A percentile compares a stretch with the other conserved stretches of the same genome.
Evolutionary conservation across 2,797 vertebrate genomes (phyloP).

Genomic region (Enteromius unitaeniatus): DNA sequence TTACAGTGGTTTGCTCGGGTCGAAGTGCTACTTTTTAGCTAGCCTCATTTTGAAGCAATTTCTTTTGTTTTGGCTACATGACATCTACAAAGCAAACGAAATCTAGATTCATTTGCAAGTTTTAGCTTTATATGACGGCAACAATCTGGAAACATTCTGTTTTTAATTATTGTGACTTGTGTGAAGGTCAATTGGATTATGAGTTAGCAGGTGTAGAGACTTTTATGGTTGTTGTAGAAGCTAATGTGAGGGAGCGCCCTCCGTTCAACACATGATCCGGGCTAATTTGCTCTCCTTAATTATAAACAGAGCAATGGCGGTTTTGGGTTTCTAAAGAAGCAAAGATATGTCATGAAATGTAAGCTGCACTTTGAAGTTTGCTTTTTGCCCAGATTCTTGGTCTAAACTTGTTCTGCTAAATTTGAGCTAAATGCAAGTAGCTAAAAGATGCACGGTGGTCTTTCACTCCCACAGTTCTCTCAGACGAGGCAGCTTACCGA

Average conservation of each 20-base stretch:
- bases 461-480: constrained; percentile 23
- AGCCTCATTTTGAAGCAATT: background rate
- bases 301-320: constrained; percentile 41
- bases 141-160: background rate
- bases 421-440: constrained; percentile 26
- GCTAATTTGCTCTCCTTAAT: constrained; percentile 34
- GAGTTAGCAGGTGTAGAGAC: constrained; percentile 10
- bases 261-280: constrained; percentile 1
- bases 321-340: constrained; percentile 24
- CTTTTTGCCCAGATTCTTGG: background rate
- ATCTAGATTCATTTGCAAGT: background rate
- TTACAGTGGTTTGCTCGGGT: background rate
- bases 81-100: background rate
- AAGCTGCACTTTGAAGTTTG: constrained; percentile 29
- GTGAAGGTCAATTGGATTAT: background rate
- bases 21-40: background rate
- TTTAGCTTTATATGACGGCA: background rate
- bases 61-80: background rate
- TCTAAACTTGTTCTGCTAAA: constrained; percentile 33
- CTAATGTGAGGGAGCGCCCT: background rate
- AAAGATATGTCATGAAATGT: constrained; percentile 30
- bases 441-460: constrained; percentile 30
- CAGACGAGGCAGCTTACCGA: constrained; percentile 13
- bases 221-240: constrained; percentile 6
- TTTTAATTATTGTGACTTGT: background rate